Base-by-base conservation (phyloP, 2,797 vertebrate genomes). In the Sebastolobus altivelis region DNA sequence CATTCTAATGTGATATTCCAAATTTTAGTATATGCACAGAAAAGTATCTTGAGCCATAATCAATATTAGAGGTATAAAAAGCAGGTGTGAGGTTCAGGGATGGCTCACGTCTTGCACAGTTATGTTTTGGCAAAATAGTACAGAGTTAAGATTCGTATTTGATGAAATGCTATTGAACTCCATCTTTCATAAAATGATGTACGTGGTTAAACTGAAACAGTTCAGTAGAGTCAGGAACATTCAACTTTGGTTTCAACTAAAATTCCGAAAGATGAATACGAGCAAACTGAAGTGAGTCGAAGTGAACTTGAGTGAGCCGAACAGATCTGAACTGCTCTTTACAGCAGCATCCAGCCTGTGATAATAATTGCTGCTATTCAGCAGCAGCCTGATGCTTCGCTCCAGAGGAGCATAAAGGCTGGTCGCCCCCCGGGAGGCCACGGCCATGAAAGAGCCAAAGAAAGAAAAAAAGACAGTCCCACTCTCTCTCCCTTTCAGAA, bases 311-410 rank as follows among this genome's bases (percentile, higher is more conserved):
- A n/a, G 31, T 6, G 63, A 79, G 65, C 66, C 13, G 65, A 67
- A 20, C 61, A 29, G 65, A 67, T 18, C 29, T 58, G 40, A 77
- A 22, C 43, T 68, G 72, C 82, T 78, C 40, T 22, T 63, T 31
- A 18, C 78, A 46, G 77, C 79, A 81, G 78, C 78, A 20, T 73
- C 65, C 65, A 58, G 56, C 60, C 68, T 33, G 22, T 18, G 69
- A 74, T 68, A 49, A 79, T 87, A 88, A 82, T 73, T 58, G 66
- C 43, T 22, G 62, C 69, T 56, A 81, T 83, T 86, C 82, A 88
- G 77, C 84, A 10, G 78, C 55, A 5, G 76, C 52, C 65, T 3
- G 65, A 18, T 7, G 62, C 65, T 61, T 40, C 18, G 12, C 79
- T 65, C 65, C 81, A 77, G 67, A 76, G 40, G 4, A 80, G 6